Evolutionary conservation across 2,888 invertebrate genomes (phyloP).

Genomic region (Rhingia campestris): DNA sequence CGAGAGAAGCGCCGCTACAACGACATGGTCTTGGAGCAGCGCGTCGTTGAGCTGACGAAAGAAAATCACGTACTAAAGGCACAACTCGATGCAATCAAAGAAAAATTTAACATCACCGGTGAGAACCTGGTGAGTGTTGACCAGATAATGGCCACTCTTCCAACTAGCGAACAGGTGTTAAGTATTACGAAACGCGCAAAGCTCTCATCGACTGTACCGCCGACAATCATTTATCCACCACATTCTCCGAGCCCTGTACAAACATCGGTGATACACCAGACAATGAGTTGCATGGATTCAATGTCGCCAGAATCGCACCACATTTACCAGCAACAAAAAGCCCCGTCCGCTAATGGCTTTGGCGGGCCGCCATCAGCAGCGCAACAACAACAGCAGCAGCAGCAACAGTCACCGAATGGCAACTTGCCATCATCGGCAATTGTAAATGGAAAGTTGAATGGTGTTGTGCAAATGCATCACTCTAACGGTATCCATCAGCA

Average conservation of each 20-base stretch:
- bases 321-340: constrained; percentile 46
- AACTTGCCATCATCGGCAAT: constrained; percentile 20
- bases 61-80: constrained; percentile 97
- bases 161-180: constrained; percentile 92
- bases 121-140: constrained; percentile 94
- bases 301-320: constrained; percentile 62
- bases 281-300: constrained; percentile 78
- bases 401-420: constrained; percentile 31
- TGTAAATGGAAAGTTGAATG: constrained; percentile 26
- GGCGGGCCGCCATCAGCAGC: constrained; percentile 36
- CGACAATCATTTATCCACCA: constrained; percentile 85
- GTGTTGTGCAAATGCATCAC: constrained; percentile 50
- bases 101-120: constrained; percentile 95
- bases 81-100: constrained; percentile 95
- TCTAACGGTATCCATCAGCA: constrained; percentile 48
- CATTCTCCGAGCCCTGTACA: constrained; percentile 85
- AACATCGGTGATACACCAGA: constrained; percentile 86
- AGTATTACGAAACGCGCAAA: constrained; percentile 89
- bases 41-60: constrained; percentile 96
- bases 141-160: constrained; percentile 93
- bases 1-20: constrained; percentile 98
- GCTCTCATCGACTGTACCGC: constrained; percentile 82
- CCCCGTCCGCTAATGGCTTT: constrained; percentile 79
- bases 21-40: constrained; percentile 97
- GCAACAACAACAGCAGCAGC: constrained; percentile 50